phyloP scores from a whole-genome alignment of 2,888 invertebrate species.

The Macroteleia sp. region DNA sequence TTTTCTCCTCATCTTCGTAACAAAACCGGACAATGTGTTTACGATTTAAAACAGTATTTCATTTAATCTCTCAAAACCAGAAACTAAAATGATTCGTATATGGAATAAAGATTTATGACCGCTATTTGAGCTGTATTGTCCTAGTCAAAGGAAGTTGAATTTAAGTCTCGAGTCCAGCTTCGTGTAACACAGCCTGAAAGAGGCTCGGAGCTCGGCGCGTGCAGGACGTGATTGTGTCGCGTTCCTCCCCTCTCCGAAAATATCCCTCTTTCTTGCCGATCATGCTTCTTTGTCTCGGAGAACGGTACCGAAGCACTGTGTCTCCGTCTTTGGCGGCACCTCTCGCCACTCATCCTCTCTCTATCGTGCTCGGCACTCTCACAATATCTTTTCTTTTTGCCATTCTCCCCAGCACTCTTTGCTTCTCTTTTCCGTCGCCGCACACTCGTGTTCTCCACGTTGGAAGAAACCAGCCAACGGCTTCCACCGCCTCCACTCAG shows the following conservation, averaged over 20 bases:
- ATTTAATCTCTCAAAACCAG: no score
- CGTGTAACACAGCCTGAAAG: conserved; percentile 75
- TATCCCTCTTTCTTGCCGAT: conserved; percentile 68
- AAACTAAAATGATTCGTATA: no score
- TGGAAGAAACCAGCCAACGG: conserved; percentile 73
- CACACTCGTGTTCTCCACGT: conserved; percentile 67
- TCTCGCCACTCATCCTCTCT: conserved; percentile 67
- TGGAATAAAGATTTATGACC: no score
- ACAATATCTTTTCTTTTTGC: conserved; percentile 67
- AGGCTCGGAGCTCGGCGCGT: conserved; percentile 83
- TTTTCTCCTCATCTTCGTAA: no score
- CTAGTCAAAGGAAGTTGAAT: no score
- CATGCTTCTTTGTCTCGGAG: conserved; percentile 47
- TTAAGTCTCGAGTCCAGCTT: not conserved
- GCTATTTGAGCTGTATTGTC: no score
- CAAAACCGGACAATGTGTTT: no score
- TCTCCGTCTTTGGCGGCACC: conserved; percentile 67
- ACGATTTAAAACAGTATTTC: no score
- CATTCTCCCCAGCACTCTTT: conserved; percentile 67
- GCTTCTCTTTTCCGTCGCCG: conserved; percentile 68
- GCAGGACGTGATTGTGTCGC: conserved; percentile 83
- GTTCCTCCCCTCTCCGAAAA: conserved; percentile 71
- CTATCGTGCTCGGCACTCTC: conserved; percentile 60
- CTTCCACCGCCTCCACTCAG: conserved; percentile 80
- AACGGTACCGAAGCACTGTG: conserved; percentile 36